Evolutionary conservation across 2,888 invertebrate genomes (phyloP), one percentile per base, ranked within the genome.

Genomic region (Eubasilissa splendida): DNA sequence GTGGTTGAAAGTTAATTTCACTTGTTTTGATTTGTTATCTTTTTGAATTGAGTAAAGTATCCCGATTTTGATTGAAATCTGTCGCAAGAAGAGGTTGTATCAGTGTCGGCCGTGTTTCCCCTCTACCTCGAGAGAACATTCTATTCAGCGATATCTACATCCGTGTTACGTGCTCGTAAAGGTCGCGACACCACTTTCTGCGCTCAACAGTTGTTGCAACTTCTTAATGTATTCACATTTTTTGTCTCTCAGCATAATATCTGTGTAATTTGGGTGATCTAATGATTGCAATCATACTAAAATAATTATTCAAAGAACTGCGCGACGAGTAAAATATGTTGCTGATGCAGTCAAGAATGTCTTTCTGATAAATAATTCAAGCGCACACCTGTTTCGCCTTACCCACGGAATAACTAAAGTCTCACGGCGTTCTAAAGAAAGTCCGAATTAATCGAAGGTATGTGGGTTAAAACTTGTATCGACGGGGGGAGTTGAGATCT

Each of bases 131-230:
- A 42, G 63, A 63, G 63, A 63, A 63, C 63, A 66, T 66, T 66
- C 66, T 66, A 50, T 66, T 33, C 65, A 66, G 60, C 53, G 56
- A 76, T 76, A 53, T 65, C 65, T 65, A 65, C 54, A 76, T 76
- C 76, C 76, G 76, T 65, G 65, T 76, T 76, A 76, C 76, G 65
- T 65, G 76, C 63, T 53, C 54, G 14, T 65, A 76, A 76, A 76
- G 76, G 76, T 76, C 76, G 65, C 65, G 76, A 76, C 76, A 65
- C 65, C 52, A 76, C 76, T 76, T 76, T 76, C 76, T 76, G 76
- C 31, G 76, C 76, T 76, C 53, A 50, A n/a, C 54, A 65, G 65
- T 76, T 76, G 76, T 65, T 54, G 65, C 76, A 76, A 66, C 76
- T 54, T 42, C 66, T n/a, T 66, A 66, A 66, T 66, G 66, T 66